These are phyloP conservation scores for Crotophaga sulcirostris DNA, from an alignment of 2,113 vertebrate genomes.

Conservation along the genomic window DNA sequence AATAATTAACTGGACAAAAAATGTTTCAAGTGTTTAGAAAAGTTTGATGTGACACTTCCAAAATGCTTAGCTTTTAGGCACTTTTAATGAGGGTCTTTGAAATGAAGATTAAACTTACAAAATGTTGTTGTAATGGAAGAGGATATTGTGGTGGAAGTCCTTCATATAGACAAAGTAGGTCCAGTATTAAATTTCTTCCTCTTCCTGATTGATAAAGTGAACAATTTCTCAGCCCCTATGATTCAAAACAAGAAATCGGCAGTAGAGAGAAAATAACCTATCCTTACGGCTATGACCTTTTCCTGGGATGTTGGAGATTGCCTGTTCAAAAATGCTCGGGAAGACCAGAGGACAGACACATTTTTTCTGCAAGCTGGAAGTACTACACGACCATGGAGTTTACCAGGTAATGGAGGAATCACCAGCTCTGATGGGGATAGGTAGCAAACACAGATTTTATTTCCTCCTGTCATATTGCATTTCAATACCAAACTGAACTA, in stretches of 20 bases:
- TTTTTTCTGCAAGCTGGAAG: fast-evolving
- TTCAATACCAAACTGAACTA: background rate
- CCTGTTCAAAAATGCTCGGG: background rate
- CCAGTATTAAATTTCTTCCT: background rate
- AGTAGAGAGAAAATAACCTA: background rate
- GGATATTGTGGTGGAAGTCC: background rate
- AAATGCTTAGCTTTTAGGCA: background rate
- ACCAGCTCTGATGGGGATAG: background rate
- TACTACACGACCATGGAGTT: fast-evolving
- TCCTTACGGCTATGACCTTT: background rate
- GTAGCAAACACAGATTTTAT: fast-evolving
- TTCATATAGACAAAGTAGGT: background rate
- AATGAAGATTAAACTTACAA: background rate
- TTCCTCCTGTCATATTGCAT: fast-evolving
- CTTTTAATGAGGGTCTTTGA: background rate
- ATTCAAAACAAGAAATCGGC: background rate
- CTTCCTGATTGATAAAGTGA: background rate
- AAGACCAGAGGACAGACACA: background rate
- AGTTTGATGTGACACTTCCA: background rate
- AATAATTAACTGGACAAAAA: background rate
- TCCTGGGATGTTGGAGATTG: background rate
- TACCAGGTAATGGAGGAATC: fast-evolving
- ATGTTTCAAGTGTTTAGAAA: background rate
- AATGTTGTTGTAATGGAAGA: background rate
- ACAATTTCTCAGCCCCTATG: background rate